Percentiles rank a stretch among this genome's conserved stretches.
Evolutionary conservation across 2,113 vertebrate genomes (phyloP).

Genomic region (Sclerurus mexicanus): DNA sequence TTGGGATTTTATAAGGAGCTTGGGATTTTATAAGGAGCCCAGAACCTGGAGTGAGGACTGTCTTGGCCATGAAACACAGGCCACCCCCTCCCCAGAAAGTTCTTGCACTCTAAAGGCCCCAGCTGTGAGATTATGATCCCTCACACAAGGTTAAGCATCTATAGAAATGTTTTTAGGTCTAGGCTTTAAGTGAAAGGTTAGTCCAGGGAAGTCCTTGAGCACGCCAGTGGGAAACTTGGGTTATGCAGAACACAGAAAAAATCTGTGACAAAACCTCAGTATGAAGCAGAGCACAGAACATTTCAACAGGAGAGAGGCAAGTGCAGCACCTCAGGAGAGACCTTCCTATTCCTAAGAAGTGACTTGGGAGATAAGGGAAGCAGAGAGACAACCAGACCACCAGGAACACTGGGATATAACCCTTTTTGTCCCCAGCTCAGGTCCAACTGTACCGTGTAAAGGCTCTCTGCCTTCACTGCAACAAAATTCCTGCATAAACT

Average conservation of each 20-base stretch:
- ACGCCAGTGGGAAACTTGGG: neutral
- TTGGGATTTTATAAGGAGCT: neutral
- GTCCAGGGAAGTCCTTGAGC: neutral
- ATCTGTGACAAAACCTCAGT: neutral
- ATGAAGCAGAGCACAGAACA: neutral
- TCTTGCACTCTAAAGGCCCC: neutral
- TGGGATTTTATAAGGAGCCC: neutral
- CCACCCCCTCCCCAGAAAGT: neutral
- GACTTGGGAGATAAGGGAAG: neutral
- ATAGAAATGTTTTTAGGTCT: neutral
- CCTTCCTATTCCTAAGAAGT: neutral
- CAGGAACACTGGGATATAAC: neutral
- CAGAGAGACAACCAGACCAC: neutral
- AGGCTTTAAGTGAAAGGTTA: neutral
- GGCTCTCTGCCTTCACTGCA: neutral
- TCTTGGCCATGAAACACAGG: neutral
- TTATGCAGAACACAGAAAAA: neutral
- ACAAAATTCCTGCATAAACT: neutral
- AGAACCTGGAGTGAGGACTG: neutral
- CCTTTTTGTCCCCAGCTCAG: neutral
- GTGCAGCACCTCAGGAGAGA: neutral
- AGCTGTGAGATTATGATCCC: neutral
- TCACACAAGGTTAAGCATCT: neutral
- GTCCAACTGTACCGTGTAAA: neutral
- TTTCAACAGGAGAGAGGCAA: neutral